Percentiles rank a stretch among this genome's conserved stretches.
Evolutionary conservation across 1,140 invertebrate species (phyloP).

Genomic region (Pseudomyrmex gracilis): DNA sequence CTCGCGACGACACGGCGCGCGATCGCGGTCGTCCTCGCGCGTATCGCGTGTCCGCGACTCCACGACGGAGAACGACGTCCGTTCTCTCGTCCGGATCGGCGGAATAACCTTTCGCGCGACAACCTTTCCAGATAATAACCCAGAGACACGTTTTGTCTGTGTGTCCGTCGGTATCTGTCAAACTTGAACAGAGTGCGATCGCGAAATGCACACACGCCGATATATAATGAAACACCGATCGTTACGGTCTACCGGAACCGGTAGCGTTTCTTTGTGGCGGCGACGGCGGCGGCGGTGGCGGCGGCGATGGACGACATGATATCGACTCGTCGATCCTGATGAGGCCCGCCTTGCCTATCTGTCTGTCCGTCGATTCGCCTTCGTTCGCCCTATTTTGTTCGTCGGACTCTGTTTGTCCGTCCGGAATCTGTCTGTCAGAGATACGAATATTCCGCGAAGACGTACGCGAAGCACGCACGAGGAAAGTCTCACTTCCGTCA

Average conservation of each 20-base stretch:
- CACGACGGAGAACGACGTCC: background rate
- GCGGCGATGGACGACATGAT: conserved; percentile 33
- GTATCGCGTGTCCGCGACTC: background rate
- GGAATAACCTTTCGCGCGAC: conserved; percentile 19
- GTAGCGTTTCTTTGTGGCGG: conserved; percentile 47
- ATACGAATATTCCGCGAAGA: background rate
- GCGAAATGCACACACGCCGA: background rate
- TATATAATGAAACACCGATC: conserved; percentile 6
- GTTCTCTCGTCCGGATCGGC: background rate
- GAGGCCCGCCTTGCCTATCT: conserved; percentile 31
- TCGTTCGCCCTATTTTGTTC: conserved; percentile 28
- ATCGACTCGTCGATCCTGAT: conserved; percentile 53
- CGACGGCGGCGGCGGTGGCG: conserved; percentile 34
- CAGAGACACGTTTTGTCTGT: background rate
- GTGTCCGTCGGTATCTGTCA: conserved; percentile 2
- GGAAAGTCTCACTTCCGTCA: background rate
- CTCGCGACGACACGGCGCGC: too few relatives aligned
- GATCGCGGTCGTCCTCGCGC: too few relatives aligned
- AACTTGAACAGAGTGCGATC: background rate
- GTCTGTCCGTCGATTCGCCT: background rate
- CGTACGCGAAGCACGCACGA: background rate
- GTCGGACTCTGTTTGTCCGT: conserved; percentile 24
- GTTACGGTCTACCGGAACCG: conserved; percentile 9
- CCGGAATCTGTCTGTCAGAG: background rate
- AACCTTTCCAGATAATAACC: background rate